phyloP scores from a whole-genome alignment of 1,140 invertebrate genomes.

The Danaus melanippus region DNA sequence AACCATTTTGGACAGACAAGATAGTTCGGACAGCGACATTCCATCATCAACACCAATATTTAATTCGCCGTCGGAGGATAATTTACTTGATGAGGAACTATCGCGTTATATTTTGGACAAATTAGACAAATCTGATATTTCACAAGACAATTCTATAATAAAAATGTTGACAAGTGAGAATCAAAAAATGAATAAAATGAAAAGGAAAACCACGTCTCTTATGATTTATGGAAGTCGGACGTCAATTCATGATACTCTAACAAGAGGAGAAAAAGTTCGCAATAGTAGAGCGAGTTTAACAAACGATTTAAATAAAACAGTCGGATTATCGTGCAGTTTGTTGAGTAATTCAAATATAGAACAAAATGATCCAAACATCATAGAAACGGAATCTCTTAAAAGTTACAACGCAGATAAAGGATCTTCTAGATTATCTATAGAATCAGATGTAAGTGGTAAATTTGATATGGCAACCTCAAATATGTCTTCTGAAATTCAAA shows the following conservation, averaged over 20 bases:
- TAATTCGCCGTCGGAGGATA: conserved; percentile 80
- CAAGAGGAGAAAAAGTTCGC: conserved; percentile 66
- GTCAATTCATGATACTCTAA: conserved; percentile 70
- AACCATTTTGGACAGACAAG: conserved; percentile 77
- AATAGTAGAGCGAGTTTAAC: conserved; percentile 62
- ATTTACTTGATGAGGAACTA: conserved; percentile 66
- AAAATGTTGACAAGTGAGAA: conserved; percentile 66
- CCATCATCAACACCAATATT: conserved; percentile 87
- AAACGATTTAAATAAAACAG: conserved; percentile 46
- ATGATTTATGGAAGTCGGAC: conserved; percentile 70
- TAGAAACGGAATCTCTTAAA: conserved; percentile 62
- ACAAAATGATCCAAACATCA: conserved; percentile 51
- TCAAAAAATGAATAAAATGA: conserved; percentile 57
- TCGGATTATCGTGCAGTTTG: conserved; percentile 32
- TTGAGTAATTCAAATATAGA: conserved; percentile 52
- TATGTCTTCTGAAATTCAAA: conserved; percentile 53
- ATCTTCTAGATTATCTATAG: conserved; percentile 64
- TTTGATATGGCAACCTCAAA: conserved; percentile 62
- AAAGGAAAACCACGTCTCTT: conserved; percentile 66
- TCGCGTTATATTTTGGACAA: conserved; percentile 66
- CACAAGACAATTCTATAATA: conserved; percentile 62
- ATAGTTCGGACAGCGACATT: conserved; percentile 87
- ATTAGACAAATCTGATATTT: conserved; percentile 61
- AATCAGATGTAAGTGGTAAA: conserved; percentile 68
- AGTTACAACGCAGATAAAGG: conserved; percentile 67